A percentile compares a stretch with the other conserved stretches of the same genome.
phyloP scores from a whole-genome alignment of 2,113 vertebrate genomes.

The Peromyscus polionotus region DNA sequence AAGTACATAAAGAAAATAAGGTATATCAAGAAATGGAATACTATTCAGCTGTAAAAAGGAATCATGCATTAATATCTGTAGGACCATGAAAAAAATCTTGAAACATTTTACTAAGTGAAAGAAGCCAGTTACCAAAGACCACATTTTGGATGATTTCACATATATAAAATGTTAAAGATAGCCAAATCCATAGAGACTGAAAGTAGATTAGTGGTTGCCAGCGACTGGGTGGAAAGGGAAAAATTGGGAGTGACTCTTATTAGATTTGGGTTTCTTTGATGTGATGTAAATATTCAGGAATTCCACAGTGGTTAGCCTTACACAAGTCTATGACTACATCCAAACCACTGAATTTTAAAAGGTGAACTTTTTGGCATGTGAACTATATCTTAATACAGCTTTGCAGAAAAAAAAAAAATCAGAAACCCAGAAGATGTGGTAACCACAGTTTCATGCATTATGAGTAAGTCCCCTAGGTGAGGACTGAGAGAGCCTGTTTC shows the following conservation, averaged over 20 bases:
- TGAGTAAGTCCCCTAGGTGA: neutral
- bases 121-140: neutral
- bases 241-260: neutral
- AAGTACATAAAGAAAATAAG: slow-evolving; percentile 18
- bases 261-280: slow-evolving; percentile 47
- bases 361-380: slow-evolving; percentile 6
- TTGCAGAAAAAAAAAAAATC: neutral
- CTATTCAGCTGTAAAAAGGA: slow-evolving; percentile 44
- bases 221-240: neutral
- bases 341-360: slow-evolving; percentile 29
- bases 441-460: neutral
- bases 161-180: slow-evolving; percentile 31
- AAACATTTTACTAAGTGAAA: slow-evolving; percentile 4
- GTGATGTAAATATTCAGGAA: slow-evolving; percentile 64
- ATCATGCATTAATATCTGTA: neutral
- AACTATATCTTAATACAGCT: neutral
- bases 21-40: slow-evolving; percentile 9
- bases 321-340: slow-evolving; percentile 8
- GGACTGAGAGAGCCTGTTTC: neutral
- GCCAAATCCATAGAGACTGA: slow-evolving; percentile 16
- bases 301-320: slow-evolving; percentile 45
- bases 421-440: neutral
- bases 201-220: slow-evolving; percentile 41
- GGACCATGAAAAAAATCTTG: neutral
- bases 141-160: neutral